Evolutionary conservation across 2,888 invertebrate species (phyloP).

Genomic region (Nowickia ferox): DNA sequence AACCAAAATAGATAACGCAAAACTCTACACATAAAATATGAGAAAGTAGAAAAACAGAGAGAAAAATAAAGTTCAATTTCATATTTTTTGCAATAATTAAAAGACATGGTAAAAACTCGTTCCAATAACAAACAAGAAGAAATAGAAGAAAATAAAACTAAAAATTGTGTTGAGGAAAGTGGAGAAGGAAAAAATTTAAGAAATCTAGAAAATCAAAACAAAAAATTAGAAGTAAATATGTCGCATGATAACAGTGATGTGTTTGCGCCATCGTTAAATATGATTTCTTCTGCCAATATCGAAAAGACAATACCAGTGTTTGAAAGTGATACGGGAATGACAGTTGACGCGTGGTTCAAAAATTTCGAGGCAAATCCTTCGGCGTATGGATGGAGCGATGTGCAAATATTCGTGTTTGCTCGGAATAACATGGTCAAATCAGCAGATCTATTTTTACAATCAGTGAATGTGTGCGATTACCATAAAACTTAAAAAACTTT

Average conservation of each 20-base stretch:
- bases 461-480: slow-evolving; percentile 11
- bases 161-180: background rate
- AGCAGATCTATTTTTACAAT: slow-evolving; percentile 11
- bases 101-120: slow-evolving; percentile 14
- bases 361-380: slow-evolving; percentile 10
- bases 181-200: background rate
- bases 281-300: background rate
- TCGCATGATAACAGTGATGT: background rate
- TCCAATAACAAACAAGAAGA: background rate
- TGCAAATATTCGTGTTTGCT: slow-evolving; percentile 18
- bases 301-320: slow-evolving; percentile 12
- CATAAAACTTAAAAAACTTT: slow-evolving; percentile 41
- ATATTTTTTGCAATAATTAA: too few relatives aligned
- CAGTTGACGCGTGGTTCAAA: slow-evolving; percentile 7
- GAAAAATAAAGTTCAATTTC: too few relatives aligned
- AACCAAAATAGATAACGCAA: too few relatives aligned
- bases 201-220: background rate
- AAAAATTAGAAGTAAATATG: background rate
- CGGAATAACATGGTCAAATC: slow-evolving; percentile 18
- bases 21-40: too few relatives aligned
- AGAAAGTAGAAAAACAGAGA: too few relatives aligned
- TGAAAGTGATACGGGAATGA: slow-evolving; percentile 12
- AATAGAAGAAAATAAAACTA: slow-evolving; percentile 14
- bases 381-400: slow-evolving; percentile 17
- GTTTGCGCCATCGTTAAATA: slow-evolving; percentile 12